phyloP scores from a whole-genome alignment of 2,888 invertebrate genomes.

The Zootermopsis nevadensis region DNA sequence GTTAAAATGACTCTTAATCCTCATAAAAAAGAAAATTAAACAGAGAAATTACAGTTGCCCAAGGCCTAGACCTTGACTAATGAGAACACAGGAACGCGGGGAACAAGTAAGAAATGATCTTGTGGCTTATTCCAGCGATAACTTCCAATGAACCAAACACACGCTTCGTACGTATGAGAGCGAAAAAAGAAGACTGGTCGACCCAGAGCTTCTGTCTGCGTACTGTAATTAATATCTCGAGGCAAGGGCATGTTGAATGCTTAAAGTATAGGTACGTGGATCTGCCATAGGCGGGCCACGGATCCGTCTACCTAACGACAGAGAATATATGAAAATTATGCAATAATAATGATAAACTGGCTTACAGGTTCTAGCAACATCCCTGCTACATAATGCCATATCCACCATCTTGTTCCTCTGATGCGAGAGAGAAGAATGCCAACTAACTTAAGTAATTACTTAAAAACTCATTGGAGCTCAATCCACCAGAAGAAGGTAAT shows the following conservation, averaged over 20 bases:
- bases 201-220: conserved; percentile 21
- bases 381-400: conserved; percentile 10
- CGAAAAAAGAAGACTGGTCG: neutral
- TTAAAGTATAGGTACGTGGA: neutral
- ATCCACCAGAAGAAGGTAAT: too few relatives aligned
- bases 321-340: conserved; percentile 45
- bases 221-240: conserved; percentile 4
- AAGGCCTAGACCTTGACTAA: neutral
- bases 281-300: neutral
- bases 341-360: conserved; percentile 48
- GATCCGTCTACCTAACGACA: conserved; percentile 21
- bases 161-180: neutral
- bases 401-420: neutral
- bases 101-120: neutral
- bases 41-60: conserved; percentile 19
- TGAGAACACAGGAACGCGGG: neutral
- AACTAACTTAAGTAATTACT: too few relatives aligned
- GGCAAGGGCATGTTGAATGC: conserved; percentile 21
- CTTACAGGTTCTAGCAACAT: neutral
- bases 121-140: neutral
- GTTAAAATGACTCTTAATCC: conserved; percentile 2
- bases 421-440: neutral
- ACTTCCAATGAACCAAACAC: neutral
- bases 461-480: too few relatives aligned
- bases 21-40: conserved; percentile 33